Percentiles rank a stretch among this genome's conserved stretches.
phyloP scores from a whole-genome alignment of 1,140 invertebrate genomes.

The Metopolophium dirhodum region DNA sequence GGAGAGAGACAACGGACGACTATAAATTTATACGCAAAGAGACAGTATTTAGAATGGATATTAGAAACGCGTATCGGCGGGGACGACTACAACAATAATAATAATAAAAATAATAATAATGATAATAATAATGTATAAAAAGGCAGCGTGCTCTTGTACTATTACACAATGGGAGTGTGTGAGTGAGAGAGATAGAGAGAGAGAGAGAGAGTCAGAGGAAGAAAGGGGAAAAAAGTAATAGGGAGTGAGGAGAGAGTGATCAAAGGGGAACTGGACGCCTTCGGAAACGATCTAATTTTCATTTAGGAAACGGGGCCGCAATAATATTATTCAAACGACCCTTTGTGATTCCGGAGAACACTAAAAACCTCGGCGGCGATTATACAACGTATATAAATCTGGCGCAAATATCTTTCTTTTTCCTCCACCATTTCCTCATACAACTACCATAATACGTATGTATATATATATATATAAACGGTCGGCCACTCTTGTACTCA shows the following conservation, averaged over 20 bases:
- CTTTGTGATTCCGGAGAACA: constrained; percentile 44
- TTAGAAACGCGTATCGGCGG: constrained; percentile 27
- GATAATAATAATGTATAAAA: constrained; percentile 12
- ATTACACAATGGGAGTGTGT: background rate
- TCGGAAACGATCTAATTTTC: constrained; percentile 45
- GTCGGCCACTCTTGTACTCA: background rate
- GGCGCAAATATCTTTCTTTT: constrained; percentile 36
- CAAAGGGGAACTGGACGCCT: background rate
- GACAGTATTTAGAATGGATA: constrained; percentile 42
- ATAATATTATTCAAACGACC: constrained; percentile 51
- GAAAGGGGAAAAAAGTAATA: background rate
- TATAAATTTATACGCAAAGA: constrained; percentile 33
- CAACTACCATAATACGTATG: background rate
- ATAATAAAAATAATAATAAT: background rate
- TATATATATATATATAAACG: background rate
- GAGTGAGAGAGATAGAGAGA: background rate
- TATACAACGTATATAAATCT: constrained; percentile 43
- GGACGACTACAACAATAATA: background rate
- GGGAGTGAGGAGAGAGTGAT: background rate
- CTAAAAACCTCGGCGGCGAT: constrained; percentile 38
- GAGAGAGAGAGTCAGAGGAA: background rate
- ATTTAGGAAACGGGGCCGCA: constrained; percentile 49
- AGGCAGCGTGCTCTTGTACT: constrained; percentile 8
- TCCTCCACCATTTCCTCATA: constrained; percentile 17
- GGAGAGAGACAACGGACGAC: background rate